These are phyloP conservation scores for Lucilia sericata DNA, from an alignment of 1,140 invertebrate genomes.

Conservation along the genomic window DNA sequence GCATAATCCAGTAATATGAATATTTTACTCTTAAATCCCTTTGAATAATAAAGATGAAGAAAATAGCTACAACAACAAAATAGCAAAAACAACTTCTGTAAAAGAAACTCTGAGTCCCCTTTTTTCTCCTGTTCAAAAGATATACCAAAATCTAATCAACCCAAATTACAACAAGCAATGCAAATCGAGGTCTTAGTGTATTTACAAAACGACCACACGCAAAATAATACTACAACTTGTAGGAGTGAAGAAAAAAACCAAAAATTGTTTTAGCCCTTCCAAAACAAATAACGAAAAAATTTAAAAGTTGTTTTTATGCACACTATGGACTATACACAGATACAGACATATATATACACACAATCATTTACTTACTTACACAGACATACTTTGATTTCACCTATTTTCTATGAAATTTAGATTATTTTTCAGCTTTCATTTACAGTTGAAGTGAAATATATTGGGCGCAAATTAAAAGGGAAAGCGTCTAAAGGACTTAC, in stretches of 20 bases:
- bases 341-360: not conserved
- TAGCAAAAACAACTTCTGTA: too few species aligned
- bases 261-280: not conserved
- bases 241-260: not conserved
- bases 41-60: slow-evolving; percentile 27
- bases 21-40: slow-evolving; percentile 40
- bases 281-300: not conserved
- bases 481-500: too few species aligned
- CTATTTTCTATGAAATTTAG: not conserved
- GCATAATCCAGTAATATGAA: slow-evolving; percentile 43
- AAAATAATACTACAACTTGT: not conserved
- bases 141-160: too few species aligned
- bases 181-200: too few species aligned
- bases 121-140: too few species aligned
- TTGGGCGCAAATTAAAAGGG: not conserved
- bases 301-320: not conserved
- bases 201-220: not conserved
- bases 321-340: not conserved
- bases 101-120: too few species aligned
- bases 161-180: too few species aligned
- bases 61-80: not conserved
- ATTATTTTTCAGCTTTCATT: not conserved
- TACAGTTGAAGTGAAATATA: not conserved
- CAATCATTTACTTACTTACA: not conserved
- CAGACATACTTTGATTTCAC: slow-evolving; percentile 24